Conservation (phyloP, 2,113 vertebrate species). For the Piprites chloris region DNA sequence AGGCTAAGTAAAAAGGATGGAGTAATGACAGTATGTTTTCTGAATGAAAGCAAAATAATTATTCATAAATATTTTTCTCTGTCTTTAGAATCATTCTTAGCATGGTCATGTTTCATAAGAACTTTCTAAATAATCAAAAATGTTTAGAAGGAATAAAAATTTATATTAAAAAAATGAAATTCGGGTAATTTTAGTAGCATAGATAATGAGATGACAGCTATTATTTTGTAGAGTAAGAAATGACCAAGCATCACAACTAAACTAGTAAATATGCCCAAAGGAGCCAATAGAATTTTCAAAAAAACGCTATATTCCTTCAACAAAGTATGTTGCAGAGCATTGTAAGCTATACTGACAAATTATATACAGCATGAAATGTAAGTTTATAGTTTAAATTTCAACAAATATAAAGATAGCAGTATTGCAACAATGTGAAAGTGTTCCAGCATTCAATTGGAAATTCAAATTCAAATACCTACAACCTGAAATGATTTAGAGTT, state of each 20-base stretch:
- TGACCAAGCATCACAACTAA: neutral
- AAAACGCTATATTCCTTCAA: neutral
- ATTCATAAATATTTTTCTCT: fast-evolving
- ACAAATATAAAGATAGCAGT: neutral
- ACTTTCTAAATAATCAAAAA: neutral
- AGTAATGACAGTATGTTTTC: neutral
- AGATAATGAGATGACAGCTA: neutral
- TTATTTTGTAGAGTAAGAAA: neutral
- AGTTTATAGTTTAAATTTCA: neutral
- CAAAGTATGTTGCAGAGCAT: neutral
- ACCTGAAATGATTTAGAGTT: neutral
- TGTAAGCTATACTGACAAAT: neutral
- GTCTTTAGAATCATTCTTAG: neutral
- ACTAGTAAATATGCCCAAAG: neutral
- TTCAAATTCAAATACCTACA: too few species aligned
- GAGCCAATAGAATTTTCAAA: neutral
- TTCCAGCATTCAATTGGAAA: too few species aligned
- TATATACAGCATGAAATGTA: neutral
- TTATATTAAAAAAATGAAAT: neutral
- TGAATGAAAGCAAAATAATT: neutral
- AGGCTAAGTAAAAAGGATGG: neutral
- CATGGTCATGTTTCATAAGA: neutral
- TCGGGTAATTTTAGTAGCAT: neutral
- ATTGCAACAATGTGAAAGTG: neutral
- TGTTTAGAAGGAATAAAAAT: neutral